Base-by-base conservation (phyloP, 2,888 invertebrate species). In the Zeuzera pyrina region DNA sequence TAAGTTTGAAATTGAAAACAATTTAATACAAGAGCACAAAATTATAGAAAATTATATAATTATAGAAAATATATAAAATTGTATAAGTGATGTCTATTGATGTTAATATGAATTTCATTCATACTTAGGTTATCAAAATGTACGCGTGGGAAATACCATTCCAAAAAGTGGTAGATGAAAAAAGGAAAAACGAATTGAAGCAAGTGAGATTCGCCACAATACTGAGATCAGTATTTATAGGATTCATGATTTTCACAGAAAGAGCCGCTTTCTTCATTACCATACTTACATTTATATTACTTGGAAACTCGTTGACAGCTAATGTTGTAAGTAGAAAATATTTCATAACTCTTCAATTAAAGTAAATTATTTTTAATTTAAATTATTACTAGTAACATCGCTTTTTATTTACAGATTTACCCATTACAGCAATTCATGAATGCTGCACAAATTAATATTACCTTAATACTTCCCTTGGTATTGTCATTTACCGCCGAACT, bases 111-210 rank as follows among this genome's bases (percentile, higher is more conserved):
- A 11, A 14, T 27, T 87, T n/a, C n/a, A n/a, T n/a, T n/a, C n/a
- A n/a, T 27, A 52, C 52, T 41, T 78, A 93, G 85, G 94, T 97
- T 0, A 93, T 97, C 39, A 97, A 97, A 85, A 97, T 97, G 95
- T 97, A 97, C 60, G 93, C 95, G 1, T 97, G 97, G 93, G 97
- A 97, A 66, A 89, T 89, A 45, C 93, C 95, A 0, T 97, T 97
- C 56, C 89, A 91, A 42, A 87, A 89, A 38, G 84, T 95, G 6
- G 91, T 97, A 0, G 86, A 88, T 7, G 70, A 87, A 30, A 90
- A 92, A 7, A 77, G 97, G 56, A 85, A 83, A 60, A 87, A 84
- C 0, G 84, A 84, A 38, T 41, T 84, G 36, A 68, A 62, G 34
- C 83, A 89, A 42, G 85, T 91, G 0, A 84, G 70, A 12, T 87